These are phyloP conservation scores for Champsocephalus esox DNA, from an alignment of 2,797 vertebrate genomes.

Conservation along the genomic window DNA sequence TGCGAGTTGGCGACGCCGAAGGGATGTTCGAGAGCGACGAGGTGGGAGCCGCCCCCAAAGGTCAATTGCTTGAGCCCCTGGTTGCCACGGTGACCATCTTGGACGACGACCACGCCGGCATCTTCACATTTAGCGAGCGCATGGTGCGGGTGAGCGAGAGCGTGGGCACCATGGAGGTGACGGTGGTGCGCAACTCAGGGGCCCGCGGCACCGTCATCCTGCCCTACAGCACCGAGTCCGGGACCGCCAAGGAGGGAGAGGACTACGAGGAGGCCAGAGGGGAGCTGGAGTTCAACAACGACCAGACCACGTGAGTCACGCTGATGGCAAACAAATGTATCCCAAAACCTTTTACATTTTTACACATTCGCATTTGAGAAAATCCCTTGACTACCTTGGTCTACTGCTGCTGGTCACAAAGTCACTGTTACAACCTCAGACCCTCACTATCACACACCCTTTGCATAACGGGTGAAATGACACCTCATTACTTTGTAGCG, in stretches of 20 bases:
- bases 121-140: constrained; percentile 93
- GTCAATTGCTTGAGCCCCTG: constrained; percentile 87
- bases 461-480: neutral
- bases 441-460: neutral
- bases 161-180: constrained; percentile 93
- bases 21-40: constrained; percentile 94
- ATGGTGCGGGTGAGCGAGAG: constrained; percentile 92
- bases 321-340: neutral
- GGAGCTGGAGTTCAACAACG: constrained; percentile 94
- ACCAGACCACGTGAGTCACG: constrained; percentile 91
- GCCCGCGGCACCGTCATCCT: constrained; percentile 92
- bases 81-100: constrained; percentile 95
- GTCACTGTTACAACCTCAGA: neutral
- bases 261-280: constrained; percentile 91
- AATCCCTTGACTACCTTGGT: neutral
- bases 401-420: neutral
- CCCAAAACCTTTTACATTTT: neutral
- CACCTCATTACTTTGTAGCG: too few species aligned
- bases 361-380: neutral
- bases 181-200: constrained; percentile 91
- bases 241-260: constrained; percentile 86
- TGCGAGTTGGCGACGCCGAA: constrained; percentile 91
- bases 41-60: constrained; percentile 86
- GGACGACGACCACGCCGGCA: constrained; percentile 97
- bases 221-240: constrained; percentile 90